Evolutionary conservation across 2,888 invertebrate species (phyloP).

Genomic region (Pegoplata infirma): DNA sequence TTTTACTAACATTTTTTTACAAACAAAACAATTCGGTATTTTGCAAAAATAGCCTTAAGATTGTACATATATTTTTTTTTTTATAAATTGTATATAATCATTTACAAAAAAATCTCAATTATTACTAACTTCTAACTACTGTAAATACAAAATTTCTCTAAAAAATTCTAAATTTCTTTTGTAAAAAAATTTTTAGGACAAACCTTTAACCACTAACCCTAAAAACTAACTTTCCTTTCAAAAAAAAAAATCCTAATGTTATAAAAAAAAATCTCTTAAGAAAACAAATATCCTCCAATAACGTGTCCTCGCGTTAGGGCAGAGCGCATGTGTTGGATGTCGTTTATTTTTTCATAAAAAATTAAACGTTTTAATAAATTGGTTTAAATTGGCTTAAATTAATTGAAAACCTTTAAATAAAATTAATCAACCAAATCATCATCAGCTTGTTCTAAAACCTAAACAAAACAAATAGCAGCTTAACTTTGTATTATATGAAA

Average conservation of each 20-base stretch:
- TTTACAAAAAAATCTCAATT: slow-evolving; percentile 39
- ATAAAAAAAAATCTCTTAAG: slow-evolving; percentile 49
- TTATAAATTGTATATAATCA: slow-evolving; percentile 60
- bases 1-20: slow-evolving; percentile 55
- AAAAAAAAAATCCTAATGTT: slow-evolving; percentile 53
- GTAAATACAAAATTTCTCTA: slow-evolving; percentile 61
- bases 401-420: slow-evolving; percentile 22
- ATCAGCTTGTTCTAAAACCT: slow-evolving; percentile 59
- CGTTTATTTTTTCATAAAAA: slow-evolving; percentile 69
- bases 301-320: slow-evolving; percentile 77
- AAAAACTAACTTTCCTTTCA: slow-evolving; percentile 46
- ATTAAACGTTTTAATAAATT: slow-evolving; percentile 46
- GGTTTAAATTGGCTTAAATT: slow-evolving; percentile 49
- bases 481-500: slow-evolving; percentile 34
- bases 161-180: slow-evolving; percentile 47
- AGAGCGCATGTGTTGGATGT: slow-evolving; percentile 80
- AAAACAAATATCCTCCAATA: slow-evolving; percentile 70
- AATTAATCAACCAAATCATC: slow-evolving; percentile 44
- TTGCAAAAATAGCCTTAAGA: slow-evolving; percentile 53
- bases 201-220: slow-evolving; percentile 29
- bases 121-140: slow-evolving; percentile 44
- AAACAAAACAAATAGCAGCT: slow-evolving; percentile 30
- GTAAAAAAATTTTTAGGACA: slow-evolving; percentile 41
- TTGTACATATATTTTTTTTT: slow-evolving; percentile 67
- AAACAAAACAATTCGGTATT: slow-evolving; percentile 53